phyloP scores from a whole-genome alignment of 2,113 vertebrate genomes.

The Heterocephalus glaber region DNA sequence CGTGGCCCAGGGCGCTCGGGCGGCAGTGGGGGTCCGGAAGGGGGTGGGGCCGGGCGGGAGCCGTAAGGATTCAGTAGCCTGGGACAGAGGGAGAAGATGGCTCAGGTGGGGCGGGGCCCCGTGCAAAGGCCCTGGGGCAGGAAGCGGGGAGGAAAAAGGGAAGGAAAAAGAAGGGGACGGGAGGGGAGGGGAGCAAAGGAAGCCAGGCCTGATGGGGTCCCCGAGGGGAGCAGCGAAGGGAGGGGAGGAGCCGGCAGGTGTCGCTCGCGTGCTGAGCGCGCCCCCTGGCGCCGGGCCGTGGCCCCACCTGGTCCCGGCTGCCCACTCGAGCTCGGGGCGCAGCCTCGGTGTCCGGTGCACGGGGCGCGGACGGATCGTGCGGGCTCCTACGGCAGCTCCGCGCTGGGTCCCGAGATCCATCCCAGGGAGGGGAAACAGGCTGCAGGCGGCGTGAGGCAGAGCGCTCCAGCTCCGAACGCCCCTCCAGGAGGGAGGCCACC shows the following conservation, averaged over 20 bases:
- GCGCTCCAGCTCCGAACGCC: neutral
- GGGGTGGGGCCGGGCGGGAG: neutral
- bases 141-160: neutral
- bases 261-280: neutral
- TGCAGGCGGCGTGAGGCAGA: no score
- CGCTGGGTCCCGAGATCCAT: neutral
- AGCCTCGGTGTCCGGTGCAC: neutral
- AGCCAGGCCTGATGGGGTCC: neutral
- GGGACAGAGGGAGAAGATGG: neutral
- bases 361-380: neutral
- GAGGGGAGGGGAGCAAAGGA: neutral
- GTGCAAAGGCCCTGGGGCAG: neutral
- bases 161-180: no score
- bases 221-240: accelerated
- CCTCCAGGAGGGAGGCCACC: neutral
- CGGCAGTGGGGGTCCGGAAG: neutral
- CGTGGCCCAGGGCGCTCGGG: neutral
- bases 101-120: neutral
- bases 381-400: neutral
- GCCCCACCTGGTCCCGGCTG: neutral
- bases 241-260: neutral
- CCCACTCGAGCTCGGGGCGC: neutral
- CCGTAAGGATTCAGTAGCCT: neutral
- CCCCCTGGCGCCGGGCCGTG: neutral
- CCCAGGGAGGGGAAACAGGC: neutral